Base-by-base conservation (phyloP, 2,888 invertebrate genomes). In the Euplexia lucipara region DNA sequence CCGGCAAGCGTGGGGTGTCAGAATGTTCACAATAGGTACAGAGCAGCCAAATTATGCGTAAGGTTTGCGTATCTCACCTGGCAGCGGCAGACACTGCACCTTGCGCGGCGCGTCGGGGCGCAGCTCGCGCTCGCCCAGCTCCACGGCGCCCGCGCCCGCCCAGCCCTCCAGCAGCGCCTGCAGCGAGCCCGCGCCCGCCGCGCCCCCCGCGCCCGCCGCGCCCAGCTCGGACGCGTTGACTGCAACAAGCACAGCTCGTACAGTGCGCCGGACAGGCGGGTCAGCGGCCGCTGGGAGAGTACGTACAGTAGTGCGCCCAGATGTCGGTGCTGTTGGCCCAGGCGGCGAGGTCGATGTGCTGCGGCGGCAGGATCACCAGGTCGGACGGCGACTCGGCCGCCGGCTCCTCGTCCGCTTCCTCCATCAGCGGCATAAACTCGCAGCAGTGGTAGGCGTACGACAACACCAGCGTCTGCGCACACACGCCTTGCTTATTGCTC, bases 391-490 rank as follows among this genome's bases (percentile, higher is more conserved):
- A 96, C 93, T 83, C 89, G 34, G 57, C 82, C 71, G 96, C 88
- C 88, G 97, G 97, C 96, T 32, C 96, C 95, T 41, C 81, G 20
- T 92, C 95, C n/a, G n/a, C 78, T 52, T 95, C 97, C 58, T 96
- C 96, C 80, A 96, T 96, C 81, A 97, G 92, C 48, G 97, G 97
- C 85, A 98, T 91, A 93, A 98, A 99, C 73, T 98, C 97, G 93
- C 99, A 99, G 94, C 99, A 99, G 90, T 99, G 99, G 94, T 99
- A 99, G 78, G 99, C 99, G 92, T 99, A 99, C 1, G 99, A 98
- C 41, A 99, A 94, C 42, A 98, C 97, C 86, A 99, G 95, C 12
- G 97, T 97, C 94, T 98, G 92, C 32, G 44, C 10, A 61, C 89
- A 41, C 20, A 60, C 32, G 16, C 18, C 2, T 14, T 42, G 34